Evolutionary conservation across 1,140 invertebrate genomes (phyloP), one percentile per base, ranked within the genome.

Genomic region (Neotoxoptera formosana): DNA sequence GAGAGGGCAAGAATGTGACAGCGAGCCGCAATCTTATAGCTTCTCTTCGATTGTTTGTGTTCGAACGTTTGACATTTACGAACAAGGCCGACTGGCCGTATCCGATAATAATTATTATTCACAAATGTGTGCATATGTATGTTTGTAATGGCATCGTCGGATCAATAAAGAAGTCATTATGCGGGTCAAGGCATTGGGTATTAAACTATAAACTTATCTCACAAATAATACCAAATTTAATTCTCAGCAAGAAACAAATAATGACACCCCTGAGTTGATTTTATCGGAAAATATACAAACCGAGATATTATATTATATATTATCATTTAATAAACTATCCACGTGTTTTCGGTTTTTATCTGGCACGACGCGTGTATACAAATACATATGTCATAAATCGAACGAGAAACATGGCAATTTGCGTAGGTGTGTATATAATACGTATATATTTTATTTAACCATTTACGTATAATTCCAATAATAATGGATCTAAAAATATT

Each of bases 81-180:
- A 51, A 86, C 91, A 93, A 93, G 91, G 81, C 7, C 76, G 48
- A 83, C 81, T 83, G n/a, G 48, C 25, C 45, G 34, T 93, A 84
- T 86, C 36, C 67, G 86, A 56, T 93, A 53, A 56, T 84, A 48
- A 83, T 86, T 30, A 86, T 86, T 86, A 30, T 84, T 53, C 47
- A 56, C 34, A 30, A 45, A 93, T 84, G 81, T 84, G 81, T 30
- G 21, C n/a, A n/a, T 51, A 36, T 84, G 45, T 53, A 53, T 84
- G 84, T 84, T 36, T 84, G 47, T 91, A 92, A 83, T 41, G 81
- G 84, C 91, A 36, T 36, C n/a, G 53, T 56, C 3, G 36, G 14
- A 60, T 90, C 51, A 84, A 92, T 81, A 36, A 92, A 92, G 34
- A 92, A 92, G 91, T 53, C 48, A 92, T 92, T 92, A 92, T 93